A percentile compares a stretch with the other conserved stretches of the same genome.
phyloP scores from a whole-genome alignment of 2,113 vertebrate genomes.

The Gobio gobio region DNA sequence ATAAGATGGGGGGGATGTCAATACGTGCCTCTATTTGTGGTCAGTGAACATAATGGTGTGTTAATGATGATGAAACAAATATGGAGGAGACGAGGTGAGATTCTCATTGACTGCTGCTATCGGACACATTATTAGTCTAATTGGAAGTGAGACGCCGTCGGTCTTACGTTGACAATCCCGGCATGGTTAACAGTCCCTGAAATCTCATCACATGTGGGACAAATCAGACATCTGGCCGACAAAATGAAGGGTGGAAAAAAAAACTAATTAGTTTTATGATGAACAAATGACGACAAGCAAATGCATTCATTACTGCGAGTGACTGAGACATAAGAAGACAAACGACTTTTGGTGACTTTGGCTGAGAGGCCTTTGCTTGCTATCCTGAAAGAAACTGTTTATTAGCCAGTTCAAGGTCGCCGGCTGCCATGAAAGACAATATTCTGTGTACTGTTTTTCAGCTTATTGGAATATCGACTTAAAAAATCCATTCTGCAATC shows the following conservation, averaged over 20 bases:
- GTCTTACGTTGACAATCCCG: neutral
- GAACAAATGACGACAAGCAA: neutral
- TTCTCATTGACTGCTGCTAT: conserved; percentile 22
- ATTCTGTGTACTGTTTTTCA: no score
- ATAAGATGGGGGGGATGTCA: neutral
- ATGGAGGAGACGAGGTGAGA: conserved; percentile 12
- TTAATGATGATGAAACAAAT: conserved; percentile 39
- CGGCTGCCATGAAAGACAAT: neutral
- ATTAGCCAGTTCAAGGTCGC: neutral
- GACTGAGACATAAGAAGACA: neutral
- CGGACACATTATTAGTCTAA: conserved; percentile 38
- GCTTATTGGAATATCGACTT: neutral
- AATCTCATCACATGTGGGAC: conserved; percentile 6
- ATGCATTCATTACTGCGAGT: neutral
- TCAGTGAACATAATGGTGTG: conserved; percentile 11
- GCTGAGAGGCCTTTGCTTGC: neutral
- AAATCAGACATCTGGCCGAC: conserved; percentile 33
- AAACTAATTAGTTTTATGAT: conserved; percentile 8
- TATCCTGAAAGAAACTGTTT: neutral
- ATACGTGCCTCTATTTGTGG: conserved; percentile 22
- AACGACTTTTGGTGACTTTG: neutral
- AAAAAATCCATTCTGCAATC: neutral
- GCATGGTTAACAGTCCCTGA: conserved; percentile 41
- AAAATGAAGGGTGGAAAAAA: conserved; percentile 10
- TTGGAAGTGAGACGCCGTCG: neutral